phyloP scores from a whole-genome alignment of 2,113 vertebrate genomes.

The Pygoscelis adeliae region DNA sequence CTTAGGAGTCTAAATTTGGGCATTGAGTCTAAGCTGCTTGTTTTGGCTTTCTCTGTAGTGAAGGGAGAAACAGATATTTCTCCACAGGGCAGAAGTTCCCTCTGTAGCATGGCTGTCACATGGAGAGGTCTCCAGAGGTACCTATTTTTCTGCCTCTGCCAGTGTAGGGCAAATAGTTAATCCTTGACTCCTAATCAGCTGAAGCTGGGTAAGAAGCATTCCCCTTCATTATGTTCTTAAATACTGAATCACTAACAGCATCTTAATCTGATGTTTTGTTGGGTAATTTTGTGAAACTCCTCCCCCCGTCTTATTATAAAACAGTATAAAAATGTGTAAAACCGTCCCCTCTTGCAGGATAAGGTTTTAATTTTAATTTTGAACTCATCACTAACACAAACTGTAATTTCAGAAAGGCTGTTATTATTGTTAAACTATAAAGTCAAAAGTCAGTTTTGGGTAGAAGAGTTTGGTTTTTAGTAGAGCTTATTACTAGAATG shows the following conservation, averaged over 20 bases:
- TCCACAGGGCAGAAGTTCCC: neutral
- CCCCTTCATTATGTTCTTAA: neutral
- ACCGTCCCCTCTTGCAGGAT: neutral
- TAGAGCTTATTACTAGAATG: neutral
- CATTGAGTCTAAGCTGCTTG: neutral
- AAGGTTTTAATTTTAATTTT: conserved; percentile 1
- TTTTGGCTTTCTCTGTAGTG: neutral
- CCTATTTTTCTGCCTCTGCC: neutral
- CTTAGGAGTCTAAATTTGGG: neutral
- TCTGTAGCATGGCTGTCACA: neutral
- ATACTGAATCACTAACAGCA: neutral
- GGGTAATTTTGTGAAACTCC: neutral
- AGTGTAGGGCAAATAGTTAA: neutral
- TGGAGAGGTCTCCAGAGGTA: neutral
- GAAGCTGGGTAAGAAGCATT: neutral
- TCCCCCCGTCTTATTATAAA: neutral
- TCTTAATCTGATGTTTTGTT: neutral
- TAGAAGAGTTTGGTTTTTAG: neutral
- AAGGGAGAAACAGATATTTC: neutral
- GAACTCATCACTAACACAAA: neutral
- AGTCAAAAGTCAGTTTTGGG: neutral
- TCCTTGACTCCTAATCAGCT: neutral
- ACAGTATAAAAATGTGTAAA: neutral
- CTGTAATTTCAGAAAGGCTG: neutral
- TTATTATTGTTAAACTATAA: neutral